Conservation (phyloP, 2,797 vertebrate genomes). For the Tachyglossus aculeatus region DNA sequence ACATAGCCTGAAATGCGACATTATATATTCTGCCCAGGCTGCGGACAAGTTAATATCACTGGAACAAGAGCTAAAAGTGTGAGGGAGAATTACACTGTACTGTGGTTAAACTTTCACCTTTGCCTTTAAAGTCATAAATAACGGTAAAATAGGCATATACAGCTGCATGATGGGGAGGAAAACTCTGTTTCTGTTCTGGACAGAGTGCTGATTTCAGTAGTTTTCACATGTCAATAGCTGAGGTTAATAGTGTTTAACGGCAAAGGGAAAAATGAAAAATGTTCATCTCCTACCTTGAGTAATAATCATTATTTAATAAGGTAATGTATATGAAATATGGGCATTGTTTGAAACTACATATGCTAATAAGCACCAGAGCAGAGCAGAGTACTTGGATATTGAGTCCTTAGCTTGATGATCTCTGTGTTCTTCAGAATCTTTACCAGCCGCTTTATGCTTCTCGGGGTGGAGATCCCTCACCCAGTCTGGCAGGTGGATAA, state of each 20-base stretch:
- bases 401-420: not conserved
- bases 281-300: not conserved
- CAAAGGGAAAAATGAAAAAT: not conserved
- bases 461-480: not conserved
- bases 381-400: not conserved
- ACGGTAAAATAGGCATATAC: constrained; percentile 31
- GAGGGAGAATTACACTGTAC: constrained; percentile 16
- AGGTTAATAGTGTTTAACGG: not conserved
- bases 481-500: too few species aligned
- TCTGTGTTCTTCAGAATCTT: not conserved
- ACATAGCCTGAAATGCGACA: not conserved
- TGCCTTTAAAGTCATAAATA: constrained; percentile 51
- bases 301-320: constrained; percentile 11
- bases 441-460: not conserved
- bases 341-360: not conserved
- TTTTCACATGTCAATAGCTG: not conserved
- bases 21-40: constrained; percentile 27
- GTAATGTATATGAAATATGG: not conserved
- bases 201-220: not conserved
- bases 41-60: constrained; percentile 53
- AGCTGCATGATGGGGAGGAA: not conserved
- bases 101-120: constrained; percentile 64
- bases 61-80: constrained; percentile 48
- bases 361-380: not conserved
- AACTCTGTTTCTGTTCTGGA: not conserved